Evolutionary conservation across 2,797 vertebrate genomes (phyloP), one percentile per base, ranked within the genome.

Genomic region (Sebastolobus alascanus): DNA sequence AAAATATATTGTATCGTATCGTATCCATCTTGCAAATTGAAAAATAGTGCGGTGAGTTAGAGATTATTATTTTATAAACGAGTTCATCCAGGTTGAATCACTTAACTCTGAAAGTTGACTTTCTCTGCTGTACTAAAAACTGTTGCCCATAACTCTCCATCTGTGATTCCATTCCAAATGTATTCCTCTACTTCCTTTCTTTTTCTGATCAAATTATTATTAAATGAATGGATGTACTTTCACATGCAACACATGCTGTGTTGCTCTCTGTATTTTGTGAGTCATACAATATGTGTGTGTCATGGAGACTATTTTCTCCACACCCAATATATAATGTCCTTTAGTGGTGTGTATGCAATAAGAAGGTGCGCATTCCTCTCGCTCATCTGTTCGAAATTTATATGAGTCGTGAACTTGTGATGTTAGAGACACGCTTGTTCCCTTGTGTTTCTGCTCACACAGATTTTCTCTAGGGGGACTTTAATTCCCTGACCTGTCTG

Each of bases 261-360:
- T 59, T 29, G 7, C 4, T 59, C 13, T 60, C 27, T 60, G 58
- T 60, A 27, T 60, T 35, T 18, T 60, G 31, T 60, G 31, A 33
- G 31, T 60, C 46, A 50, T 50, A 50, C 43, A 50, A 50, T 50
- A 16, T 60, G 59, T 60, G 59, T 60, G 59, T 60, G 59, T 60
- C 56, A 58, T 12, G 2, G 16, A 59, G 58, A 14, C 58, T 59
- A 10, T 31, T 59, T 59, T 59, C 58, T 59, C 29, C 16, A 16
- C 56, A 29, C 56, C 56, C 27, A 59, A 59, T 18, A 29, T 29
- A 31, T 31, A 18, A 52, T 52, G 20, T 59, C 27, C 56, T 31
- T 29, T 27, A 59, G 56, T 59, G 56, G 56, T 58, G 14, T 31
- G 8, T 54, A 54, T 52, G 46, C 46, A 18, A 52, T 8, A 52